Base-by-base conservation (phyloP, 1,140 invertebrate species). In the Apis laboriosa region DNA sequence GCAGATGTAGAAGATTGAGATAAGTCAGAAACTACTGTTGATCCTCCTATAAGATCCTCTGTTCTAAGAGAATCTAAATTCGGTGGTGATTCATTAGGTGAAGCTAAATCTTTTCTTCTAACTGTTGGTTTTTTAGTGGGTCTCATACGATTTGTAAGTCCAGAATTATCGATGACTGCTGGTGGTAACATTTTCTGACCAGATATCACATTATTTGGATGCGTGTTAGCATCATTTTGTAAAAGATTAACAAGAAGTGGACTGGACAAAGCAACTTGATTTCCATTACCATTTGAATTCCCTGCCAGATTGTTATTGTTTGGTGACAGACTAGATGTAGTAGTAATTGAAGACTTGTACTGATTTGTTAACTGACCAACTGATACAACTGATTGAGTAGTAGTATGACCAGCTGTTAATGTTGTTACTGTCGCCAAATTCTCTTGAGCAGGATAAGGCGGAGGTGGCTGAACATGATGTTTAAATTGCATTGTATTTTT, bases 171-270 rank as follows among this genome's bases (percentile, higher is more conserved):
- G 86, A 92, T 91, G 87, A 95, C 90, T 15, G 94, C 94, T 24
- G 95, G 95, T 58, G 94, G 94, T 73, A 94, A 93, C 89, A 94
- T 94, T 86, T 95, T 95, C 49, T 90, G 94, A 82, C 81, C 89
- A 12, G 93, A 84, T 56, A 91, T 89, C 64, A 92, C 89, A 80
- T 92, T 94, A 68, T 92, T 94, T 51, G 95, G 87, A 91, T 95
- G 95, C 55, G 94, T 89, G 9, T 95, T 93, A 72, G 96, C 96
- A 90, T 98, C 97, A 91, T 97, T 98, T 94, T 98, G 98, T 86
- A 99, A 94, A 77, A 99, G 94, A 94, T 99, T 99, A 7, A 99
- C 98, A 66, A 99, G 94, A 75, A 99, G 93, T n/a, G 98, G 98
- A 92, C 97, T 98, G 80, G 97, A 97, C 88, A 97, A 95, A 34